Conservation (phyloP, 1,140 invertebrate species). For the Saxidomus purpurata region DNA sequence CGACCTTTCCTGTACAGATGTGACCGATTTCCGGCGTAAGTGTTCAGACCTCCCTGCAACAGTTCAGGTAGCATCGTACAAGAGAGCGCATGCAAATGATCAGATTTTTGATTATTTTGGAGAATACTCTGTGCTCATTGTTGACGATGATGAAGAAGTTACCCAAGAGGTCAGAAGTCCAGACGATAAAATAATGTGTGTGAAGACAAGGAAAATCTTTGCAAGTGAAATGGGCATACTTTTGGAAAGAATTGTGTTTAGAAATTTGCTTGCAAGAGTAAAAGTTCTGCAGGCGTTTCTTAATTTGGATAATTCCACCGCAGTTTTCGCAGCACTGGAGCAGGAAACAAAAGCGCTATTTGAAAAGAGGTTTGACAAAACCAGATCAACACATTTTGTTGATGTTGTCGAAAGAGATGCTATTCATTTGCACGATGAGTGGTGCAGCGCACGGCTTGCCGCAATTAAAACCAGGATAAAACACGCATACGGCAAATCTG, state of each 20-base stretch:
- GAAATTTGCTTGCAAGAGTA: background rate
- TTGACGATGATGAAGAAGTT: background rate
- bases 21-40: background rate
- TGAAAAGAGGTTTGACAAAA: background rate
- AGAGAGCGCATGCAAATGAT: background rate
- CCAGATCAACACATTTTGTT: background rate
- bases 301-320: background rate
- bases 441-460: background rate
- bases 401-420: background rate
- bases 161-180: background rate
- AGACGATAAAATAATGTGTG: background rate
- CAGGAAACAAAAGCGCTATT: background rate
- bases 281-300: background rate
- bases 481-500: background rate
- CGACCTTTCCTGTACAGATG: background rate
- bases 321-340: background rate
- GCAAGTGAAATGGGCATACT: background rate
- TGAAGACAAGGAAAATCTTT: background rate
- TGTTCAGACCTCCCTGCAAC: background rate
- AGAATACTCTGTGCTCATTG: background rate
- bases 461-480: background rate
- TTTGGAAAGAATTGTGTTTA: conserved; percentile 13
- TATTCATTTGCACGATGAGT: background rate
- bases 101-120: background rate
- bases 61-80: background rate